Conservation (phyloP, 92 coral and sea anemone genomes). For the Porites lobata region DNA sequence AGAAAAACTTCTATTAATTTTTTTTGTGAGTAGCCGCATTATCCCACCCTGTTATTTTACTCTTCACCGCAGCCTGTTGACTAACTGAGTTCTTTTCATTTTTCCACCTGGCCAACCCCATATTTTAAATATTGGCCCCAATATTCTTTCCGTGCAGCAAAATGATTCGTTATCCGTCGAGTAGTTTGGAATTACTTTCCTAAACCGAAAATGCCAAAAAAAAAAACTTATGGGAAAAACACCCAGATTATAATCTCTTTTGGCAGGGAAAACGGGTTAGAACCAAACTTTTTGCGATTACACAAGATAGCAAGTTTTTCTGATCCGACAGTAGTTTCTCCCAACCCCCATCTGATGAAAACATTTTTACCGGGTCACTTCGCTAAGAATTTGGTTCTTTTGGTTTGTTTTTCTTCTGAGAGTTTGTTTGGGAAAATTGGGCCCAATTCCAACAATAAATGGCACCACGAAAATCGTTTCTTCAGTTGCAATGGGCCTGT, state of each 20-base stretch:
- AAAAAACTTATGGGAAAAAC: neutral
- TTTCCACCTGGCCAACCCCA: constrained; percentile 33
- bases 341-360: no score
- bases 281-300: neutral
- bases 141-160: neutral
- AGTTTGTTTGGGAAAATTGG: no score
- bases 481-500: no score
- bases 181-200: neutral
- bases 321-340: no score
- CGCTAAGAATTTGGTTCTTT: no score
- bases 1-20: neutral
- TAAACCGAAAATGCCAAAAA: neutral
- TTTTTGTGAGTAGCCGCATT: neutral
- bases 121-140: constrained; percentile 22
- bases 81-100: constrained; percentile 16
- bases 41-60: neutral
- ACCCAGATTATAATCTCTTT: neutral
- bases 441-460: no score
- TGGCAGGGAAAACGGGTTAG: neutral
- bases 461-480: no score
- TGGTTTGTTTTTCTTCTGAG: no score
- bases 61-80: neutral
- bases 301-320: no score
- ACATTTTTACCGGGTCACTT: no score
- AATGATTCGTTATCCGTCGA: neutral